Percentiles rank a stretch among this genome's conserved stretches.
Evolutionary conservation across 2,888 invertebrate species (phyloP).

Genomic region (Argyresthia albistria): DNA sequence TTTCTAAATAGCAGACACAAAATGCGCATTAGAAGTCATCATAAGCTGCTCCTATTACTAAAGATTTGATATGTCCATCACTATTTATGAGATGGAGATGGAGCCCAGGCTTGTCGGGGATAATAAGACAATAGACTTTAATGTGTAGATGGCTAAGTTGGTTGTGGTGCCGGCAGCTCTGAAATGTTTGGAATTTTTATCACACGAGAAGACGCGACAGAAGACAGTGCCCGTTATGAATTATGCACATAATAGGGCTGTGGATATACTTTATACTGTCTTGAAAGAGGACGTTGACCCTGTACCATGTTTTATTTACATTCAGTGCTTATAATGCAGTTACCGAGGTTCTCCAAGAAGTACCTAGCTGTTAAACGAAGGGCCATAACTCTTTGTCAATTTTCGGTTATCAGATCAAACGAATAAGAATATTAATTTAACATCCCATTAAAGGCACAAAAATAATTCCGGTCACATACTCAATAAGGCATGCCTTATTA

Average conservation of each 20-base stretch:
- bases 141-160: no score
- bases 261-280: conserved; percentile 22
- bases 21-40: no score
- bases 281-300: conserved; percentile 18
- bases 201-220: conserved; percentile 23
- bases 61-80: background rate
- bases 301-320: background rate
- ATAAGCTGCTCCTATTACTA: background rate
- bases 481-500: background rate
- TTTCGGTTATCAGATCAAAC: background rate
- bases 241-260: conserved; percentile 33
- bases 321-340: no score
- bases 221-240: conserved; percentile 35
- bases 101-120: background rate
- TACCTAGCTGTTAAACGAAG: no score
- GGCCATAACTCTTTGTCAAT: no score
- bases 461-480: background rate
- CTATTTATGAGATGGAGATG: background rate
- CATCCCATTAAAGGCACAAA: background rate
- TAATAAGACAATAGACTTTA: background rate
- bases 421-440: background rate
- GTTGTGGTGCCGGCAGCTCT: background rate
- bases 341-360: no score
- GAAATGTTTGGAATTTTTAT: conserved; percentile 51
- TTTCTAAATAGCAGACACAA: no score